Evolutionary conservation across 2,888 invertebrate genomes (phyloP).

Genomic region (Caenorhabditis sp.): DNA sequence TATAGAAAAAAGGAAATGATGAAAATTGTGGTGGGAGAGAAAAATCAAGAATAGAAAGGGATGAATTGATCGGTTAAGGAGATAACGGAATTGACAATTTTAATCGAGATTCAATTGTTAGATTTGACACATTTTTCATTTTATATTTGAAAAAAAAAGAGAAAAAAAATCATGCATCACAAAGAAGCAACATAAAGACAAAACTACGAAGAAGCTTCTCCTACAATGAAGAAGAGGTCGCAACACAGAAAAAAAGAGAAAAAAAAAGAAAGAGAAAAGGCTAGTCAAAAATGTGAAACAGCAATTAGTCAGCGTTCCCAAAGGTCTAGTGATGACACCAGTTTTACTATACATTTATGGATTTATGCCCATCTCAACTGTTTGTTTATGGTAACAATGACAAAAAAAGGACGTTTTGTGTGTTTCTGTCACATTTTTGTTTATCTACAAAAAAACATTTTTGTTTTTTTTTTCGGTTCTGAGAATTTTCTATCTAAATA

Average conservation of each 20-base stretch:
- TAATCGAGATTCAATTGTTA: not conserved
- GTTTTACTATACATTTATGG: not conserved
- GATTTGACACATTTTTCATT: not conserved
- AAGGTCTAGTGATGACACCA: slow-evolving; percentile 44
- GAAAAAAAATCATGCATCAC: not conserved
- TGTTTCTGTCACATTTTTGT: too few species aligned
- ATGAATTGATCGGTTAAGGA: not conserved
- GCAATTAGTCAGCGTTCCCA: slow-evolving; percentile 45
- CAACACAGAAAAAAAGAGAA: slow-evolving; percentile 13
- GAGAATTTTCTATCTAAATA: too few species aligned
- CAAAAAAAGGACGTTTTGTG: not conserved
- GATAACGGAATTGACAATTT: slow-evolving; percentile 1
- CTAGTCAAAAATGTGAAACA: slow-evolving; percentile 27
- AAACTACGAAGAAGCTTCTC: not conserved
- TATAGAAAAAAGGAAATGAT: not conserved
- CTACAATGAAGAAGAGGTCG: not conserved
- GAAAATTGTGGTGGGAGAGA: not conserved
- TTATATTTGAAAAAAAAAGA: not conserved
- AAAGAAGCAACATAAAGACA: not conserved
- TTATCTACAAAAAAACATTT: too few species aligned
- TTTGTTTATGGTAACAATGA: not conserved
- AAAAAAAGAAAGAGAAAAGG: slow-evolving; percentile 10
- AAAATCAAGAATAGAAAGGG: not conserved
- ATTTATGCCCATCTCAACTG: not conserved
- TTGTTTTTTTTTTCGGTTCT: too few species aligned